These are phyloP conservation scores for Pseudorhiza aurosa DNA, from an alignment of 30 jellyfish, hydroid and myxozoan genomes.

Conservation along the genomic window DNA sequence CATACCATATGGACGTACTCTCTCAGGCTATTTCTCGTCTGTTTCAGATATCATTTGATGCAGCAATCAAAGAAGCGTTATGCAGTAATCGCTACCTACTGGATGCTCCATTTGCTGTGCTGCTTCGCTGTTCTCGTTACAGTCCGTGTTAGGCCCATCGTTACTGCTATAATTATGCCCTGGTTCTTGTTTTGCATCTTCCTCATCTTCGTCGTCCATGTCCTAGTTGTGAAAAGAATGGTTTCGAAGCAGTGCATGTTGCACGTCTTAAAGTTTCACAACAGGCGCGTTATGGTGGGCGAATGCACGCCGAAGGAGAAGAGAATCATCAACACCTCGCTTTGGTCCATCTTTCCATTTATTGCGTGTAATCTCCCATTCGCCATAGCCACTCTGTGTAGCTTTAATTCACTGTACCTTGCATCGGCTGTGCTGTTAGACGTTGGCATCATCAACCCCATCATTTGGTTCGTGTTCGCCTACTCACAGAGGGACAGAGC, in stretches of 20 bases:
- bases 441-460: constrained; percentile 11
- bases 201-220: neutral
- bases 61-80: constrained; percentile 14
- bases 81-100: neutral
- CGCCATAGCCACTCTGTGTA: constrained; percentile 3
- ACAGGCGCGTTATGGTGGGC: constrained; percentile 11
- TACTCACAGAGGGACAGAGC: neutral
- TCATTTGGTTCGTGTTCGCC: neutral
- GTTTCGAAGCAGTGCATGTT: constrained; percentile 31
- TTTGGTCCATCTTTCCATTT: constrained; percentile 37
- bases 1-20: no score
- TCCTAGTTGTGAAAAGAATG: constrained; percentile 6
- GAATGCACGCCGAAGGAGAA: constrained; percentile 45
- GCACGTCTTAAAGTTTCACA: constrained; percentile 19
- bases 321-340: constrained; percentile 16
- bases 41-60: constrained; percentile 23
- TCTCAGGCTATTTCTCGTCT: neutral
- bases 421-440: constrained; percentile 15
- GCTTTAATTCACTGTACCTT: neutral
- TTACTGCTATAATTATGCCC: neutral
- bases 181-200: neutral
- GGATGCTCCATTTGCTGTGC: neutral
- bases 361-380: constrained; percentile 23
- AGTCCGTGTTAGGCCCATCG: neutral
- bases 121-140: neutral